A percentile compares a stretch with the other conserved stretches of the same genome.
These are phyloP conservation scores for Brachypterus glaber DNA, from an alignment of 2,888 invertebrate genomes.

Conservation along the genomic window DNA sequence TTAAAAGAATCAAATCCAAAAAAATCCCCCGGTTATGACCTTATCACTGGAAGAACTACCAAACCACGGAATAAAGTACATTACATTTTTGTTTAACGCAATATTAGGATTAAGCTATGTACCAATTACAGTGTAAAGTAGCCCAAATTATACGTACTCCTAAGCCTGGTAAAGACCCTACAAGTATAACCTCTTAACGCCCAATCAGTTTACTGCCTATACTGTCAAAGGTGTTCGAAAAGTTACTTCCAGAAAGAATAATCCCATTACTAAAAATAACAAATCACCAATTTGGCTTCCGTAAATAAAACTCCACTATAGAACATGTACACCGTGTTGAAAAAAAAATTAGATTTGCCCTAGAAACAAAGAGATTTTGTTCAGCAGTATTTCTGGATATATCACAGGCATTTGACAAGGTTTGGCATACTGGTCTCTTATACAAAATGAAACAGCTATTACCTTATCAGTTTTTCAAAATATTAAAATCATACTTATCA, in stretches of 20 bases:
- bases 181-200: not conserved
- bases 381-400: too few species aligned
- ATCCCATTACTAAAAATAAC: not conserved
- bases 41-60: not conserved
- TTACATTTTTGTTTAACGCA: not conserved
- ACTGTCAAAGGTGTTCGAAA: not conserved
- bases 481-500: not conserved
- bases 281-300: too few species aligned
- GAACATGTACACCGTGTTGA: not conserved
- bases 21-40: not conserved
- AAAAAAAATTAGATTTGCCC: not conserved
- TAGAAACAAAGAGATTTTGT: not conserved
- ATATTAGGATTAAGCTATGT: not conserved
- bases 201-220: too few species aligned
- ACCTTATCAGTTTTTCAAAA: not conserved
- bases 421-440: not conserved
- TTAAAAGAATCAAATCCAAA: not conserved
- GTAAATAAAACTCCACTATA: not conserved
- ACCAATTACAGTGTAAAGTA: not conserved
- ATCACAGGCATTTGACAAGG: too few species aligned
- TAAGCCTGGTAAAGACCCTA: not conserved
- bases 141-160: not conserved
- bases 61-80: not conserved
- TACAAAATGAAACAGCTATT: not conserved
- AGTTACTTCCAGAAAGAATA: not conserved